Base-by-base conservation (phyloP, 2,888 invertebrate species). In the Leuctra nigra region DNA sequence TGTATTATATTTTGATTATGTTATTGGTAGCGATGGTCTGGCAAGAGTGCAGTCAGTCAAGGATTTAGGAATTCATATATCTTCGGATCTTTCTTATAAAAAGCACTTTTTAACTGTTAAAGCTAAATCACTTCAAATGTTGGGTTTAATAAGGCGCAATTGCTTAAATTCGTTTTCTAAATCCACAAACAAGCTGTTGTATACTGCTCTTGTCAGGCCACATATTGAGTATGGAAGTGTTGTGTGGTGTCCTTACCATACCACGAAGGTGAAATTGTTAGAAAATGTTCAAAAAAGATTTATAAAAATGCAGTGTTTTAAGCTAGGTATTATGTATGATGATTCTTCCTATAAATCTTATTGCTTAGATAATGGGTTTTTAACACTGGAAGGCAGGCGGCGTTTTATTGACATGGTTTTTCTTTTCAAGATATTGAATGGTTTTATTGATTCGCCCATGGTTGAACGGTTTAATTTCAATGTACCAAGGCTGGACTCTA, bases 211-310 rank as follows among this genome's bases (percentile, higher is more conserved):
- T 14, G 20, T 48, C 9, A 48, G 48, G 33, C 48, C 48, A 14
- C 48, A 48, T 9, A 29, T 48, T 29, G 48, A 48, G 9, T 48
- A 48, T 33, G 48, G 14, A 7, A 48, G 48, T 48, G n/a, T 48
- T 9, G 20, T 48, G n/a, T 29, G 29, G 47, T 24, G 24, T n/a
- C 47, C 47, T 2, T 47, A 24, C n/a, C 47, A 47, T 4, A n/a
- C 4, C 3, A 47, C 47, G 2, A 47, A 47, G 23, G 24, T 23
- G 3, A 24, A 47, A 11, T n/a, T 11, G 2, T 2, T 47, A n/a
- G 47, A 47, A 16, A 20, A 24, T 2, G 24, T 47, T 4, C 24
- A 47, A 38, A 4, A 29, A 29, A 29, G 29, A 29, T 29, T 29
- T 11, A 29, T 29, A 7, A 6, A 29, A 7, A 6, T 7, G 11